These are phyloP conservation scores for Larimichthys crocea DNA, from an alignment of 2,113 vertebrate genomes.

Conservation along the genomic window DNA sequence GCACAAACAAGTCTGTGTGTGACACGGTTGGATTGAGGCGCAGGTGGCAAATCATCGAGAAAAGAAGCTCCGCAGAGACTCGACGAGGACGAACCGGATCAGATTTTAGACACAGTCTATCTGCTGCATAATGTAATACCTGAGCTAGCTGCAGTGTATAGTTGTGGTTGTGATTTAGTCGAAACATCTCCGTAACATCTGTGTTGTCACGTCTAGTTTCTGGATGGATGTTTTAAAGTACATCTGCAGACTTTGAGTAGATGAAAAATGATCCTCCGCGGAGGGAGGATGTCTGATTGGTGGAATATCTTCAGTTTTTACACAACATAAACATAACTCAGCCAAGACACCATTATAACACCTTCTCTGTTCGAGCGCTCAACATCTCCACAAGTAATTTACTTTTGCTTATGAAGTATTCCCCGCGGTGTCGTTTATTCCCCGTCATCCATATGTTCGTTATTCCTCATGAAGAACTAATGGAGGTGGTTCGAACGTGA, in stretches of 20 bases:
- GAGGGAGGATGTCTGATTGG: neutral
- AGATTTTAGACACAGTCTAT: no score
- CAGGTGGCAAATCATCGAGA: no score
- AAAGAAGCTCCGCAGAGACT: no score
- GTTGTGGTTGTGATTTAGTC: no score
- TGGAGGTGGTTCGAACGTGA: neutral
- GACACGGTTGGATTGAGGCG: no score
- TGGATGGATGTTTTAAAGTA: neutral
- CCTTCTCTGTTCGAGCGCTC: neutral
- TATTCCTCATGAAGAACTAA: constrained; percentile 35
- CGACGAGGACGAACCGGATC: no score
- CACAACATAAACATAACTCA: neutral
- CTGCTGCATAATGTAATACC: no score
- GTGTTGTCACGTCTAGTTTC: neutral
- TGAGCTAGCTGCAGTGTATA: no score
- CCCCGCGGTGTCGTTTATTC: constrained; percentile 15
- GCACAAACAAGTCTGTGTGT: no score
- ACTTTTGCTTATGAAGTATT: constrained; percentile 4
- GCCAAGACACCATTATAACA: neutral
- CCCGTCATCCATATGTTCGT: constrained; percentile 34
- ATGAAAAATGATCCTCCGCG: neutral
- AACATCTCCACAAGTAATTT: neutral
- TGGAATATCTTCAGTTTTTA: neutral
- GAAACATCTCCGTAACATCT: no score
- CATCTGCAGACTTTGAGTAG: neutral